Evolutionary conservation across 2,797 vertebrate genomes (phyloP).

Genomic region (Triplophysa yarkandensis): DNA sequence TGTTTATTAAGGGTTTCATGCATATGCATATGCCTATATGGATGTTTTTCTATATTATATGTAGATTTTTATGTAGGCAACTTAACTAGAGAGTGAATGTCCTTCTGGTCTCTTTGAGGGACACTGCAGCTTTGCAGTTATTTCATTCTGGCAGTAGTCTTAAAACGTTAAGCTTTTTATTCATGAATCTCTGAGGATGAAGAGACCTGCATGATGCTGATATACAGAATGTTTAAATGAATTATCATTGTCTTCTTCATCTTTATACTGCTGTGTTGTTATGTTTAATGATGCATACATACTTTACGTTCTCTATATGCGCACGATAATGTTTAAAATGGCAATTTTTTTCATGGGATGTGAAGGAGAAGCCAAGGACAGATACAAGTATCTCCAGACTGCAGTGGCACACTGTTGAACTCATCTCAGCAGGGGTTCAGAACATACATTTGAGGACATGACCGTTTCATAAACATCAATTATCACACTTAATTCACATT

Average conservation of each 20-base stretch:
- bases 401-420: conserved; percentile 30
- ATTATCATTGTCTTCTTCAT: too few relatives aligned
- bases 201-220: background rate
- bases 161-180: conserved; percentile 1
- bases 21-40: background rate
- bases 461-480: background rate
- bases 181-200: background rate
- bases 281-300: background rate
- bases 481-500: conserved; percentile 3
- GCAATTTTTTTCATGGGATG: conserved; percentile 43
- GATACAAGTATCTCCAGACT: conserved; percentile 47
- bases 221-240: background rate
- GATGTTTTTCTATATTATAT: background rate
- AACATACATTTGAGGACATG: background rate
- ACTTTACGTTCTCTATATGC: background rate
- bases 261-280: too few relatives aligned
- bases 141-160: conserved; percentile 1
- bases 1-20: too few relatives aligned
- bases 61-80: background rate
- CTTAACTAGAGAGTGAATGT: background rate
- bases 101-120: background rate
- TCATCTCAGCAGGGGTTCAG: background rate
- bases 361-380: conserved; percentile 79
- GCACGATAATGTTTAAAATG: conserved; percentile 21
- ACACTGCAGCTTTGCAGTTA: conserved; percentile 11